Evolutionary conservation across 1,140 invertebrate genomes (phyloP), one percentile per base, ranked within the genome.

Genomic region (Diachasma alloeum): DNA sequence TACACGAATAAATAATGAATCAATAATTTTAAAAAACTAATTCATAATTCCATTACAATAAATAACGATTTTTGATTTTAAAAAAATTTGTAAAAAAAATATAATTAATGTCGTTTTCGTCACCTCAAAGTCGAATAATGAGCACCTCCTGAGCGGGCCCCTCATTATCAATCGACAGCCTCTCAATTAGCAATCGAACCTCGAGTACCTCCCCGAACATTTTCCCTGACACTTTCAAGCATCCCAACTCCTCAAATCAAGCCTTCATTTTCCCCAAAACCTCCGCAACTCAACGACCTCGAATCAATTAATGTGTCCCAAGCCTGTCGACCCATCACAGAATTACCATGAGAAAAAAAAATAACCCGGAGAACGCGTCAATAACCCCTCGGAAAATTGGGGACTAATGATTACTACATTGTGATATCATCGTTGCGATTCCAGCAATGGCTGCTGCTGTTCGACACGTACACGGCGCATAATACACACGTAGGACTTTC

Each of bases 361-460:
- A 17, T 17, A 22, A 2, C 1, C 48, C 9, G 4, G 15, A 24
- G 11, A 26, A 63, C 13, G 9, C 17, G 24, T 63, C 22, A 31
- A 63, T 63, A 8, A 22, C 24, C 59, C 9, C 4, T 26, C 19
- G 48, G 48, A 63, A 63, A 63, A 63, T 63, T 31, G 24, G 59
- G 17, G 24, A 63, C 10, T 63, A 63, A 63, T 63, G 22, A 63
- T 63, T 63, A 63, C 10, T 19, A 15, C 24, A 63, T 37, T 68
- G 66, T 68, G 26, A 68, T 68, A 77, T 72, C 59, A 77, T 77
- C 59, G 68, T 67, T 79, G 44, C 39, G 46, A 80, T 82, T 82
- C 77, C 81, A 82, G 85, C 85, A 86, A 86, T 86, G 85, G 84
- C 82, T 81, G 82, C 78, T 75, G 53, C 63, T 42, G 22, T 56